These are phyloP conservation scores for Phycodurus eques DNA, from an alignment of 2,113 vertebrate species.

Conservation along the genomic window DNA sequence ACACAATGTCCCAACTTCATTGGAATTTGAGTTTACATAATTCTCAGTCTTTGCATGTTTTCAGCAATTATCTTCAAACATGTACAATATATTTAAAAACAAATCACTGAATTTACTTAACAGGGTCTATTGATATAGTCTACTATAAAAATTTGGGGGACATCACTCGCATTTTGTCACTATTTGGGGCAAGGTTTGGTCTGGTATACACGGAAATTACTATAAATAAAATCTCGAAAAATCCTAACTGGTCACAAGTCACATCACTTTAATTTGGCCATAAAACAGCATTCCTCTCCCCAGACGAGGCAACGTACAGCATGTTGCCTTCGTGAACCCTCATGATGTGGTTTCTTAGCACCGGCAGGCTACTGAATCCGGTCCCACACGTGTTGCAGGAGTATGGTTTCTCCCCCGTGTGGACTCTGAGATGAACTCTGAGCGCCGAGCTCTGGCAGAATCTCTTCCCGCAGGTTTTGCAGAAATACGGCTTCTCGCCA, in stretches of 20 bases:
- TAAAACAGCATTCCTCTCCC: background rate
- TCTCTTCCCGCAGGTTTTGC: conserved; percentile 6
- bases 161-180: no score
- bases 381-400: background rate
- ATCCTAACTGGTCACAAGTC: background rate
- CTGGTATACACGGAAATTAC: no score
- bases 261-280: background rate
- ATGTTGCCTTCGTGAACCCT: background rate
- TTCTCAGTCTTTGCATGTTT: no score
- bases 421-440: background rate
- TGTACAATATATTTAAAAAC: no score
- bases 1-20: no score
- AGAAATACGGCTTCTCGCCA: conserved; percentile 10
- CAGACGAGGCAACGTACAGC: background rate
- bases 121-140: no score
- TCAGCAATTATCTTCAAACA: no score
- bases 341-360: background rate
- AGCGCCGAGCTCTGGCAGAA: background rate
- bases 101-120: no score
- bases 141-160: no score
- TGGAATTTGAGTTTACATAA: no score
- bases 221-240: background rate
- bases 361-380: background rate
- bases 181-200: no score
- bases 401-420: conserved; percentile 19